Evolutionary conservation across 2,888 invertebrate species (phyloP).

Genomic region (Epirrita christyi): DNA sequence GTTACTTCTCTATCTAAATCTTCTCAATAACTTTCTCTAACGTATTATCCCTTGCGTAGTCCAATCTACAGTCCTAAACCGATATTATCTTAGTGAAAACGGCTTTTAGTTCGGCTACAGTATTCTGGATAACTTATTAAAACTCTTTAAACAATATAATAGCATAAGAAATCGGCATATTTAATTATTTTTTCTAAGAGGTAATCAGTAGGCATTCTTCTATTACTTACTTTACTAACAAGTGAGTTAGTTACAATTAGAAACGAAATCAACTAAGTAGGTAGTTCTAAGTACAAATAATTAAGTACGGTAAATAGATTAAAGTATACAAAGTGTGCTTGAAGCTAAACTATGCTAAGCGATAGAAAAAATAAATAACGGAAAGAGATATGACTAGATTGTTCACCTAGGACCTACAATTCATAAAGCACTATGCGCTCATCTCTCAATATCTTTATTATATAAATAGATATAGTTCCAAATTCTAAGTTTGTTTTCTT

Average conservation of each 20-base stretch:
- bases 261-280: constrained; percentile 38
- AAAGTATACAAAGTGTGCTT: constrained; percentile 70
- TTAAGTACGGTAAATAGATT: constrained; percentile 51
- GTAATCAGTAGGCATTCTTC: constrained; percentile 34
- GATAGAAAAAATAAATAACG: constrained; percentile 77
- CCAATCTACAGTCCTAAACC: constrained; percentile 60
- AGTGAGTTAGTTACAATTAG: constrained; percentile 36
- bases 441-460: constrained; percentile 80
- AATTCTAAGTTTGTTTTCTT: constrained; percentile 77
- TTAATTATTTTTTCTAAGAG: constrained; percentile 28
- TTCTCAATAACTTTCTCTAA: constrained; percentile 53
- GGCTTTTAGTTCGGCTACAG: constrained; percentile 54
- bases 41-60: constrained; percentile 68
- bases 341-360: constrained; percentile 85
- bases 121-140: constrained; percentile 84
- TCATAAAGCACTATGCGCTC: constrained; percentile 84
- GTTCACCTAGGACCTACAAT: constrained; percentile 80
- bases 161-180: constrained; percentile 33
- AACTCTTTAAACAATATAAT: constrained; percentile 46
- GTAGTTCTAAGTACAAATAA: constrained; percentile 42
- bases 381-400: constrained; percentile 84
- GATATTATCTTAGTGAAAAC: constrained; percentile 42
- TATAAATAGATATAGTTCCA: constrained; percentile 82
- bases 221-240: constrained; percentile 35
- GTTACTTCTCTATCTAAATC: constrained; percentile 55